Conservation (phyloP, 1,140 invertebrate species). For the Cherax quadricarinatus region DNA sequence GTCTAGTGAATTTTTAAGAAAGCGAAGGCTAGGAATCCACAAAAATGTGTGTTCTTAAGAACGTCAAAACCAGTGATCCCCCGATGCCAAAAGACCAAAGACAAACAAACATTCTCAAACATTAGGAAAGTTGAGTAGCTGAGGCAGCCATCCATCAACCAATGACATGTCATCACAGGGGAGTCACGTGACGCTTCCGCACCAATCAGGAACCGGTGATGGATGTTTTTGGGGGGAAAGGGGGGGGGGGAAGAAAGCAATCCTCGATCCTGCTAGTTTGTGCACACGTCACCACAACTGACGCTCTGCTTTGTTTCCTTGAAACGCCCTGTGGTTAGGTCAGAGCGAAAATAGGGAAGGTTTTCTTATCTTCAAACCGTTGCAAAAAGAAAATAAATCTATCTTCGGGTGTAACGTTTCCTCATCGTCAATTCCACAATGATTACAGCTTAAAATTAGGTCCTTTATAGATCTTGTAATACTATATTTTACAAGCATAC, state of each 20-base stretch:
- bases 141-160: conserved; percentile 65
- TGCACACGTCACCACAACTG: background rate
- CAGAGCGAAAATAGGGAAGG: background rate
- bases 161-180: conserved; percentile 72
- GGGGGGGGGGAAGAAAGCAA: conserved; percentile 4
- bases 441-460: too few species aligned
- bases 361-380: background rate
- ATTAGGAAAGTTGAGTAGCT: background rate
- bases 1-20: background rate
- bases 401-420: too few species aligned
- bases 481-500: too few species aligned
- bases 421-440: too few species aligned
- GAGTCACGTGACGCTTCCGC: conserved; percentile 73
- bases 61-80: too few species aligned
- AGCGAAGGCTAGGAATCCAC: background rate
- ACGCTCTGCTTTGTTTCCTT: background rate
- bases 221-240: conserved; percentile 30
- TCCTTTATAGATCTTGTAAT: too few species aligned
- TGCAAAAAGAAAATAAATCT: background rate
- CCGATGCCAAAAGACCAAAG: background rate
- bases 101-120: background rate
- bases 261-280: conserved; percentile 1
- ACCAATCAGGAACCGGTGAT: conserved; percentile 72
- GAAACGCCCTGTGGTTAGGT: background rate
- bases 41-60: background rate